Evolutionary conservation across 2,113 vertebrate species (phyloP).

Genomic region (Salvator merianae): DNA sequence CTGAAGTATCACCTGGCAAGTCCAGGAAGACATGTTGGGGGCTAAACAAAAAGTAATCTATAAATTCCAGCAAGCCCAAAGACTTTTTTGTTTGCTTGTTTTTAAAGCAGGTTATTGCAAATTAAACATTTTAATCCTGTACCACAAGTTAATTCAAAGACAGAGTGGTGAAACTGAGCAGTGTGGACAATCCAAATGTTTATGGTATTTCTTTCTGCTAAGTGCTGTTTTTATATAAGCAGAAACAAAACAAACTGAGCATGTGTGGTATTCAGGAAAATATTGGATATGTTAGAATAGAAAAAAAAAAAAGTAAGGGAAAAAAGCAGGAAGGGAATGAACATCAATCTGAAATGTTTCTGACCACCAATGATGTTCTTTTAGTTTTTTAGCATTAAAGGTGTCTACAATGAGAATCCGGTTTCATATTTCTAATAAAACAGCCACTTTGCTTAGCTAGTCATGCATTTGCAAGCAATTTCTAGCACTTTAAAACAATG

Average conservation of each 20-base stretch:
- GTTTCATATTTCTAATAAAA: not conserved
- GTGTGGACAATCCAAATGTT: not conserved
- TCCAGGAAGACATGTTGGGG: not conserved
- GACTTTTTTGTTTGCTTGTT: too few relatives aligned
- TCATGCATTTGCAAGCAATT: slow-evolving; percentile 42
- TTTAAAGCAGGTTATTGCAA: not conserved
- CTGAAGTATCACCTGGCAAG: not conserved
- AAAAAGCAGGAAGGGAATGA: not conserved
- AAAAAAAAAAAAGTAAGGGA: not conserved
- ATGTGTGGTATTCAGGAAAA: not conserved
- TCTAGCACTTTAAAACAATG: slow-evolving; percentile 35
- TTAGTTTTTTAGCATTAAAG: slow-evolving; percentile 8
- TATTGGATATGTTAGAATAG: not conserved
- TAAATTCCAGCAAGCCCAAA: not conserved
- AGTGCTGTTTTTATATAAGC: not conserved
- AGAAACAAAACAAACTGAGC: not conserved
- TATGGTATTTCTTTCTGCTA: not conserved
- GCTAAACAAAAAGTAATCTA: not conserved
- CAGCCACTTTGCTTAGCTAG: slow-evolving; percentile 39
- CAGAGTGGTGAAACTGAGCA: not conserved
- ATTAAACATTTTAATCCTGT: not conserved
- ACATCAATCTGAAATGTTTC: slow-evolving; percentile 28
- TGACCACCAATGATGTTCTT: slow-evolving; percentile 3
- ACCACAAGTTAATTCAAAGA: too few relatives aligned
- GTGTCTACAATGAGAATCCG: slow-evolving; percentile 30